Percentiles rank a stretch among this genome's conserved stretches.
Evolutionary conservation across 2,888 invertebrate genomes (phyloP).

Genomic region (Meloe dianella): DNA sequence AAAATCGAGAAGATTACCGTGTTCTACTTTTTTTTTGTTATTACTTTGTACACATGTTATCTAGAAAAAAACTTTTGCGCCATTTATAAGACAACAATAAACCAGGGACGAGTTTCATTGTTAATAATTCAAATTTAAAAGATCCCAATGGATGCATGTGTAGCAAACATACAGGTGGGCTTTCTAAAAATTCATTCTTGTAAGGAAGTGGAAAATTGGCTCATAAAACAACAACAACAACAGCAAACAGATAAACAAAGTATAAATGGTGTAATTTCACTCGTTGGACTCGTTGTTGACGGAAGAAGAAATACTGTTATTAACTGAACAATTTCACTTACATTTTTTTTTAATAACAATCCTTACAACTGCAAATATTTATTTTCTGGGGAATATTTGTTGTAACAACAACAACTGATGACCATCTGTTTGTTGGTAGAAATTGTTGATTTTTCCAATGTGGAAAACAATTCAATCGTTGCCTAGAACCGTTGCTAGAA

Average conservation of each 20-base stretch:
- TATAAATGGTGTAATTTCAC: neutral
- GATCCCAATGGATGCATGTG: neutral
- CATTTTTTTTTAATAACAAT: neutral
- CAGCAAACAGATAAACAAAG: neutral
- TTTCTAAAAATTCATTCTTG: neutral
- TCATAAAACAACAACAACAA: too few relatives aligned
- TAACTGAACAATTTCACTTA: neutral
- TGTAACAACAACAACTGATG: neutral
- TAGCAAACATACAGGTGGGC: neutral
- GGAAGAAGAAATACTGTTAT: neutral
- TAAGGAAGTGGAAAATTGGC: neutral
- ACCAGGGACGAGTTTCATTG: neutral
- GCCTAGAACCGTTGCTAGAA: neutral
- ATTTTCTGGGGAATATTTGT: neutral
- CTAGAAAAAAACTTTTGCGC: too few relatives aligned
- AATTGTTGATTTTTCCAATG: neutral
- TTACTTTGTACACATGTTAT: neutral
- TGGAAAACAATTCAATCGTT: neutral
- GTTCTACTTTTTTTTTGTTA: neutral
- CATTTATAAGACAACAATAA: neutral
- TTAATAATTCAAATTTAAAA: slow-evolving; percentile 2
- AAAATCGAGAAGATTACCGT: neutral
- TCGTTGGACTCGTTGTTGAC: neutral
- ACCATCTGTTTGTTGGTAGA: neutral
- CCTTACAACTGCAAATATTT: neutral